A percentile compares a stretch with the other conserved stretches of the same genome.
Conservation (phyloP, 2,888 invertebrate species). For the Aleiodes alternator region DNA sequence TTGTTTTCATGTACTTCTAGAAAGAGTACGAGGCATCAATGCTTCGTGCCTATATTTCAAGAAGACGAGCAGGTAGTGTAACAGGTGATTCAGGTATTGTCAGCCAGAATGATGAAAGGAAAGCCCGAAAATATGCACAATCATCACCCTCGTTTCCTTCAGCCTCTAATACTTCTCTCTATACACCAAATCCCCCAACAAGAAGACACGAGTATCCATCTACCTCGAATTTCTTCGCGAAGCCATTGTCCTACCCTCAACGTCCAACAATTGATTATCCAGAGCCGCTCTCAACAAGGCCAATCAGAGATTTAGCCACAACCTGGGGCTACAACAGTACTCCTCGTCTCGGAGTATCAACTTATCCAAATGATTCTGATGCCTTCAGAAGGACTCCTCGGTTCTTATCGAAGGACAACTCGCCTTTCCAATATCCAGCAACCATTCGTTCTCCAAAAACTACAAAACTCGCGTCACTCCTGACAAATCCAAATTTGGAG, state of each 20-base stretch:
- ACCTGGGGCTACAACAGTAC: not conserved
- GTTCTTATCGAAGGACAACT: not conserved
- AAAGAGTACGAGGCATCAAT: constrained; percentile 69
- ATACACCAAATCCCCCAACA: not conserved
- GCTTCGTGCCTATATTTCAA: constrained; percentile 55
- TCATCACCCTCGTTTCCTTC: constrained; percentile 1
- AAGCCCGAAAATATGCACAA: constrained; percentile 2
- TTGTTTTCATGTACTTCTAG: constrained; percentile 52
- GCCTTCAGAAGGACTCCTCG: not conserved
- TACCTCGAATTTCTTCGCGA: constrained; percentile 34
- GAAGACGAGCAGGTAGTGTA: constrained; percentile 56
- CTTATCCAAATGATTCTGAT: not conserved
- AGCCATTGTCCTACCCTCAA: constrained; percentile 6
- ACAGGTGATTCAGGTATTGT: constrained; percentile 64
- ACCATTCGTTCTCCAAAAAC: not conserved
- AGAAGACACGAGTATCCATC: constrained; percentile 22
- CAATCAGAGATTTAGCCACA: not conserved
- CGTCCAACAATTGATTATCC: not conserved
- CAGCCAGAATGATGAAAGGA: constrained; percentile 62
- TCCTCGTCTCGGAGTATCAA: not conserved
- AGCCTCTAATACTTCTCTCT: not conserved
- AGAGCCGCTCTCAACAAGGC: not conserved
- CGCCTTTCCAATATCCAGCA: constrained; percentile 24
- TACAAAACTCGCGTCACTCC: constrained; percentile 11
- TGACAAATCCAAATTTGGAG: not conserved